phyloP scores from a whole-genome alignment of 2,888 invertebrate genomes.

The Drosophila austrosaltans region DNA sequence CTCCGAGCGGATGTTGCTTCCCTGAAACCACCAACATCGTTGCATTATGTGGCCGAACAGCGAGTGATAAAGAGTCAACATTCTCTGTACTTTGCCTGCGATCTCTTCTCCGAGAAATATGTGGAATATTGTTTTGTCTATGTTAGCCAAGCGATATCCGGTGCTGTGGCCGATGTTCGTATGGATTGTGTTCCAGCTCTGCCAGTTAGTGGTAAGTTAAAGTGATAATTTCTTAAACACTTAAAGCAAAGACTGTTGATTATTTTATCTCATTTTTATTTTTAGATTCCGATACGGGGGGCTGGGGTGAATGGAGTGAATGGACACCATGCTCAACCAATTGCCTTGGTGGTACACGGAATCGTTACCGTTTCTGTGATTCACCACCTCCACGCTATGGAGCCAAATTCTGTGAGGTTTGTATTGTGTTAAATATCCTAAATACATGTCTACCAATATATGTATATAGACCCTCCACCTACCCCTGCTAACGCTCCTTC shows the following conservation, averaged over 20 bases:
- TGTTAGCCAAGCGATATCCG: conserved; percentile 92
- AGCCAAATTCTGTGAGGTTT: conserved; percentile 93
- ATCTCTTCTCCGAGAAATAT: conserved; percentile 91
- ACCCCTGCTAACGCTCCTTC: too few relatives aligned
- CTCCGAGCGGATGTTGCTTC: conserved; percentile 89
- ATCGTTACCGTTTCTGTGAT: conserved; percentile 94
- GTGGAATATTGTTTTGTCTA: conserved; percentile 95
- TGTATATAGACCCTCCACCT: background rate
- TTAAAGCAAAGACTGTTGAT: background rate
- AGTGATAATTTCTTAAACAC: too few relatives aligned
- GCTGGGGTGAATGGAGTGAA: conserved; percentile 91
- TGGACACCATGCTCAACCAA: conserved; percentile 94
- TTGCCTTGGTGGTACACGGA: conserved; percentile 90
- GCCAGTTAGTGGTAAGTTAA: conserved; percentile 88
- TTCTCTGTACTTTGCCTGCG: conserved; percentile 90
- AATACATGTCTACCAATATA: conserved; percentile 1
- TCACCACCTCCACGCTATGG: conserved; percentile 94
- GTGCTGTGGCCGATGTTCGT: conserved; percentile 92
- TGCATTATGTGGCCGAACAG: conserved; percentile 87
- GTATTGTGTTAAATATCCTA: conserved; percentile 26
- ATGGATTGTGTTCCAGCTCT: conserved; percentile 93
- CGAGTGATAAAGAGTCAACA: conserved; percentile 89
- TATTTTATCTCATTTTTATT: background rate
- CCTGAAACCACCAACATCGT: conserved; percentile 86
- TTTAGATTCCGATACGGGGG: conserved; percentile 89